Evolutionary conservation across 2,888 invertebrate genomes (phyloP).

Genomic region (Neelides folsomi): DNA sequence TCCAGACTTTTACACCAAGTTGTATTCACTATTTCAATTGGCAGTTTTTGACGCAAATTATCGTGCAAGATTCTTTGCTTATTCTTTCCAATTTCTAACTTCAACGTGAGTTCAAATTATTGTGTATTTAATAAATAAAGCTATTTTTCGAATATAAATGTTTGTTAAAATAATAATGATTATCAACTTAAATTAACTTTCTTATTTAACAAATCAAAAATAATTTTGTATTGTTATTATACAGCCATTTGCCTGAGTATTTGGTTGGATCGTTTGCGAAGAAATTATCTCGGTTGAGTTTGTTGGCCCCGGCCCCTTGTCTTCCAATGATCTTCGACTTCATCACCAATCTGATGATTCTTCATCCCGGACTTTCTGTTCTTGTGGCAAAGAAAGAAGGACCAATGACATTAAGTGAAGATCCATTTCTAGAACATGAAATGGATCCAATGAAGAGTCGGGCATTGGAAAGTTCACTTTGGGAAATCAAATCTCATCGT

Average conservation of each 20-base stretch:
- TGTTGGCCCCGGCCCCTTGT: conserved; percentile 70
- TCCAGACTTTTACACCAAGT: conserved; percentile 83
- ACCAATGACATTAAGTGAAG: conserved; percentile 40
- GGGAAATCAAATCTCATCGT: conserved; percentile 76
- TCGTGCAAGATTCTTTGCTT: conserved; percentile 71
- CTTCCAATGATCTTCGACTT: conserved; percentile 63
- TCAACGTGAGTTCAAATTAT: conserved; percentile 57
- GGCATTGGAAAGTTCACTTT: conserved; percentile 77
- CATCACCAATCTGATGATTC: conserved; percentile 66
- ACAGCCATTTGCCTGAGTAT: conserved; percentile 74
- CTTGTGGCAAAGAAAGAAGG: conserved; percentile 33
- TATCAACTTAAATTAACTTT: not conserved
- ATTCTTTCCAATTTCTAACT: conserved; percentile 78
- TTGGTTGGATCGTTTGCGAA: conserved; percentile 89
- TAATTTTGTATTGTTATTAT: conserved; percentile 27
- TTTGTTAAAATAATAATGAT: not conserved
- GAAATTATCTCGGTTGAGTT: conserved; percentile 64
- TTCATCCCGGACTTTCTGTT: conserved; percentile 64
- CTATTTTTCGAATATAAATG: not conserved
- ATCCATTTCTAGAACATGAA: conserved; percentile 77
- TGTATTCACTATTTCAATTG: conserved; percentile 88
- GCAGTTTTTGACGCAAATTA: conserved; percentile 82
- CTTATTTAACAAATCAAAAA: not conserved
- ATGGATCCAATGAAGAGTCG: conserved; percentile 60
- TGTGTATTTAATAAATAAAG: not conserved